phyloP scores from a whole-genome alignment of 2,888 invertebrate genomes.

The Eupithecia tripunctaria region DNA sequence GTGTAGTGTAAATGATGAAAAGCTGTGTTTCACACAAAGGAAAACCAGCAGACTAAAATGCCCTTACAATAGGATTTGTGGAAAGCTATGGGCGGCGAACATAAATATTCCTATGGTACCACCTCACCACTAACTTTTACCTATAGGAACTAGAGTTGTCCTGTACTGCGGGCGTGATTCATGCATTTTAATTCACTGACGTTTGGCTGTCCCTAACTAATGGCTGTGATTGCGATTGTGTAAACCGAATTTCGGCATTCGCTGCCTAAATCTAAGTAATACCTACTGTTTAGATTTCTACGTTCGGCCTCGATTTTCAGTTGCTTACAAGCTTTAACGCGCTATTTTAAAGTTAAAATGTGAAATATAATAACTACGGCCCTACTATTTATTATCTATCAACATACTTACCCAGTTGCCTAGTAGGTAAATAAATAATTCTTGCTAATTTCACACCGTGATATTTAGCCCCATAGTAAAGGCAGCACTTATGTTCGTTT shows the following conservation, averaged over 20 bases:
- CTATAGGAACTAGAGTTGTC: constrained; percentile 34
- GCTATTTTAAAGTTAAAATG: background rate
- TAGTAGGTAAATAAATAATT: no score
- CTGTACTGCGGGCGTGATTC: constrained; percentile 32
- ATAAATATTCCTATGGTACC: constrained; percentile 35
- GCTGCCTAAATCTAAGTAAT: background rate
- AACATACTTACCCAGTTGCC: no score
- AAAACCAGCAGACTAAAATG: constrained; percentile 34
- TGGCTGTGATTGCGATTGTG: constrained; percentile 39
- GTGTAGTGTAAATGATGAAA: constrained; percentile 13
- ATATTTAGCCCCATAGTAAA: no score
- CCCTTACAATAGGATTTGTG: constrained; percentile 32
- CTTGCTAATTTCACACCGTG: no score
- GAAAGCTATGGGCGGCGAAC: constrained; percentile 36
- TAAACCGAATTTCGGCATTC: constrained; percentile 21
- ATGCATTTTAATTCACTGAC: constrained; percentile 45
- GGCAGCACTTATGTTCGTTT: no score
- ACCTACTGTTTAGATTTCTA: no score
- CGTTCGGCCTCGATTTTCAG: background rate
- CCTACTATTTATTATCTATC: no score
- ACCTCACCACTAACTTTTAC: constrained; percentile 36
- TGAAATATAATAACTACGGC: no score
- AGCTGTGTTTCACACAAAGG: constrained; percentile 30
- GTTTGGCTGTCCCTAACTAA: constrained; percentile 43
- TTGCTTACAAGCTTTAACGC: background rate